phyloP scores from a whole-genome alignment of 2,797 vertebrate species.

The Chloroceryle amazona region DNA sequence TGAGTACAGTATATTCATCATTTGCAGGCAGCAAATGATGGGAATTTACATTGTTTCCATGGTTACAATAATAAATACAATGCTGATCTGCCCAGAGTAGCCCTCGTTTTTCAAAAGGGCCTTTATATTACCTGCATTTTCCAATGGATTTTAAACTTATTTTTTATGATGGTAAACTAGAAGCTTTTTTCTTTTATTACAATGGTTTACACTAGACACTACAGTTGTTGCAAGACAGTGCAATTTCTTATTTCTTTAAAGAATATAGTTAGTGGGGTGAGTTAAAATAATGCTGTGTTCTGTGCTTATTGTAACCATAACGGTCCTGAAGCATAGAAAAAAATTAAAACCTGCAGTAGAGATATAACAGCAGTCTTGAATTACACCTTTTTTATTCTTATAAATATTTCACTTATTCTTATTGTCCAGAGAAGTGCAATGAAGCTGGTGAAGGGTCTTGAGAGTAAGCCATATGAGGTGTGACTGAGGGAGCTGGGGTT shows the following conservation, averaged over 20 bases:
- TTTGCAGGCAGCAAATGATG: conserved; percentile 46
- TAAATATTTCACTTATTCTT: too few species aligned
- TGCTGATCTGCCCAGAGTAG: conserved; percentile 34
- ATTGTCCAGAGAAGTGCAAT: too few species aligned
- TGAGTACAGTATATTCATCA: conserved; percentile 35
- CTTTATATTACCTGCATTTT: conserved; percentile 53
- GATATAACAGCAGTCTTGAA: neutral
- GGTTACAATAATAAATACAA: conserved; percentile 69
- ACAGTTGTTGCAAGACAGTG: neutral
- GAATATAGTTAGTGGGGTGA: neutral
- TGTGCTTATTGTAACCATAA: neutral
- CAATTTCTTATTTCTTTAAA: neutral
- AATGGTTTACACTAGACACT: neutral
- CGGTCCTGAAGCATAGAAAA: neutral
- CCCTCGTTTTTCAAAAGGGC: conserved; percentile 44
- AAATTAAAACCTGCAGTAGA: neutral
- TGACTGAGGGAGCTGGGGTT: too few species aligned
- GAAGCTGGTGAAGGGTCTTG: too few species aligned
- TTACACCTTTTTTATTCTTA: neutral
- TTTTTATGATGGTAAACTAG: neutral
- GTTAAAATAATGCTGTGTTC: neutral
- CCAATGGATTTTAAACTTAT: conserved; percentile 14
- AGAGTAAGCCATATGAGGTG: too few species aligned
- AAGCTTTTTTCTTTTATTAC: neutral
- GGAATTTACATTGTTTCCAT: conserved; percentile 71